Percentiles rank a stretch among this genome's conserved stretches.
Evolutionary conservation across 1,140 invertebrate genomes (phyloP).

Genomic region (Contarinia nasturtii): DNA sequence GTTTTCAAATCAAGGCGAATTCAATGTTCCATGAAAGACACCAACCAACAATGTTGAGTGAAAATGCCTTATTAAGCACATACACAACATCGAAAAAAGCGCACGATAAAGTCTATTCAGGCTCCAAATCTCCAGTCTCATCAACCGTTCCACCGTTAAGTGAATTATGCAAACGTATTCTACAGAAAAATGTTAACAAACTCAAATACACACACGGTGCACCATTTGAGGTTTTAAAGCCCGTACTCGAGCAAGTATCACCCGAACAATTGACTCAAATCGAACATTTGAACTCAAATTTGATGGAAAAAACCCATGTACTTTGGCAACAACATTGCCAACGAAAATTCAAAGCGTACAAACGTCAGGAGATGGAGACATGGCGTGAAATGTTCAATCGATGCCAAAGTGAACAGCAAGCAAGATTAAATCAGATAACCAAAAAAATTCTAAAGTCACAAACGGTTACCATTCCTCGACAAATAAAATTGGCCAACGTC

Average conservation of each 20-base stretch:
- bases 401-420: constrained; percentile 69
- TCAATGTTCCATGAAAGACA: too few species aligned
- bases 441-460: constrained; percentile 63
- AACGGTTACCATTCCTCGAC: constrained; percentile 52
- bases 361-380: constrained; percentile 63
- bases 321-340: constrained; percentile 76
- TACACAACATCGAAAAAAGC: constrained; percentile 59
- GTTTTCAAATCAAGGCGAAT: constrained; percentile 10
- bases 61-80: constrained; percentile 43
- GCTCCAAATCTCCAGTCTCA: constrained; percentile 41
- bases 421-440: constrained; percentile 58
- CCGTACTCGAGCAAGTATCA: constrained; percentile 66
- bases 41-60: too few species aligned
- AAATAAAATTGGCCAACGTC: constrained; percentile 77
- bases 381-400: constrained; percentile 82
- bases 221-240: constrained; percentile 78
- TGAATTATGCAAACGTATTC: constrained; percentile 62
- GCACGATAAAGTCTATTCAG: constrained; percentile 75
- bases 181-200: constrained; percentile 86
- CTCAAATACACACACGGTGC: constrained; percentile 84
- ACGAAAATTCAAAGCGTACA: constrained; percentile 50
- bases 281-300: constrained; percentile 79
- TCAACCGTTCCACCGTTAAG: constrained; percentile 51
- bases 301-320: constrained; percentile 71
- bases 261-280: constrained; percentile 65